Evolutionary conservation across 2,888 invertebrate species (phyloP).

Genomic region (Altica lythri): DNA sequence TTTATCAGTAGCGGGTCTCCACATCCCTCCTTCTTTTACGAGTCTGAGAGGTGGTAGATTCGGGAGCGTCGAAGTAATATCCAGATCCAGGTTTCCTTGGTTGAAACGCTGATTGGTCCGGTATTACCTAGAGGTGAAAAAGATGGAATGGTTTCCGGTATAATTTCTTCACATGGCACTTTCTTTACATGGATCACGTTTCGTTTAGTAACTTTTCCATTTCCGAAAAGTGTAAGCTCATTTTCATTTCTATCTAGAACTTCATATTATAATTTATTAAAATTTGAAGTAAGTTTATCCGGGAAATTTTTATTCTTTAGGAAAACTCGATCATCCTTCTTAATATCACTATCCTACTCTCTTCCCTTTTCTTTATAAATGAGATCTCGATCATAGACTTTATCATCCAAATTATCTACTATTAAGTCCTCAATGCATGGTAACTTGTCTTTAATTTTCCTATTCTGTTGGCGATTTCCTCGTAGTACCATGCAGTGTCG

Average conservation of each 20-base stretch:
- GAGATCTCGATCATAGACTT: conserved; percentile 30
- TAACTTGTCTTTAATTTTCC: conserved; percentile 39
- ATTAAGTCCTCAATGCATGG: conserved; percentile 28
- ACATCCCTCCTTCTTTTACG: conserved; percentile 17
- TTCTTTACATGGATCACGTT: conserved; percentile 5
- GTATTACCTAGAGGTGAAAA: too few relatives aligned
- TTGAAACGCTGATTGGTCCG: neutral
- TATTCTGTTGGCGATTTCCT: conserved; percentile 40
- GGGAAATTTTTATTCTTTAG: too few relatives aligned
- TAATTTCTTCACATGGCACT: too few relatives aligned
- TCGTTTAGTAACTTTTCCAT: conserved; percentile 9
- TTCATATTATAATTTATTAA: conserved; percentile 25
- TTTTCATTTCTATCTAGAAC: conserved; percentile 22
- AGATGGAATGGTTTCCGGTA: too few relatives aligned
- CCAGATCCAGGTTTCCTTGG: neutral
- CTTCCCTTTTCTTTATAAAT: conserved; percentile 35
- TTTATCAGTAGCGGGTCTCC: conserved; percentile 7
- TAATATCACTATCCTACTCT: conserved; percentile 24
- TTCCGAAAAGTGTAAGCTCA: conserved; percentile 16
- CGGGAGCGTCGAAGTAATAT: neutral
- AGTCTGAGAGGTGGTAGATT: conserved; percentile 4
- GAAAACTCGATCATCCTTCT: too few relatives aligned
- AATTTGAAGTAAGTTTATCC: too few relatives aligned
- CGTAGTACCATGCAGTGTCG: conserved; percentile 44
- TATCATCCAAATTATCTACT: conserved; percentile 22